These are phyloP conservation scores for Strigops habroptila DNA, from an alignment of 2,113 vertebrate species.

Conservation along the genomic window DNA sequence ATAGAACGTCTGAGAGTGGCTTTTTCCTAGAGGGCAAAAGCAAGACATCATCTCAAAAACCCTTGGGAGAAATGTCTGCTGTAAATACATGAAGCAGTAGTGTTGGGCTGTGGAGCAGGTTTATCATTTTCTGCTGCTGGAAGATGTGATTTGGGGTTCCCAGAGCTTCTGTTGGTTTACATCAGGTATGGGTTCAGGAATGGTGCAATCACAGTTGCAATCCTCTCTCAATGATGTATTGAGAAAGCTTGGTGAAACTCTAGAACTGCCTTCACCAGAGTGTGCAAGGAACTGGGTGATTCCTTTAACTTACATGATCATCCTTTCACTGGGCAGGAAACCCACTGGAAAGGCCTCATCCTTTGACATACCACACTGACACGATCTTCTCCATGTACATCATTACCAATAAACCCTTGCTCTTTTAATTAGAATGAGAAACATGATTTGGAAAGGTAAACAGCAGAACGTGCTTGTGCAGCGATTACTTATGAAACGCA, in stretches of 20 bases:
- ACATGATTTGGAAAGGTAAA: neutral
- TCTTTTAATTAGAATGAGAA: constrained; percentile 5
- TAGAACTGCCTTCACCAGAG: neutral
- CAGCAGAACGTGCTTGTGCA: neutral
- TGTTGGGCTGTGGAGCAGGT: neutral
- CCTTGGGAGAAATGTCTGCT: neutral
- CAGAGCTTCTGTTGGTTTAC: neutral
- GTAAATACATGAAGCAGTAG: neutral
- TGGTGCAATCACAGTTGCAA: neutral
- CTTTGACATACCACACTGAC: neutral
- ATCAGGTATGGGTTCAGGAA: neutral
- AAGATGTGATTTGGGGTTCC: neutral
- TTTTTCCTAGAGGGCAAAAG: neutral
- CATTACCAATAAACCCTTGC: neutral
- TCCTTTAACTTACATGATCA: neutral
- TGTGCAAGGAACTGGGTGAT: neutral
- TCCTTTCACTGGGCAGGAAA: neutral
- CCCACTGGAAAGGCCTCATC: neutral
- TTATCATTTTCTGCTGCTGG: neutral
- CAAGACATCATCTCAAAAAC: neutral
- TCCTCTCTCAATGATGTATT: neutral
- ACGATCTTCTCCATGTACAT: neutral
- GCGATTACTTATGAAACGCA: neutral
- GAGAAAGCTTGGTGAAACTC: neutral
- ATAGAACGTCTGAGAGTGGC: neutral